Base-by-base conservation (phyloP, 2,888 invertebrate species). In the Metacarcinus magister region DNA sequence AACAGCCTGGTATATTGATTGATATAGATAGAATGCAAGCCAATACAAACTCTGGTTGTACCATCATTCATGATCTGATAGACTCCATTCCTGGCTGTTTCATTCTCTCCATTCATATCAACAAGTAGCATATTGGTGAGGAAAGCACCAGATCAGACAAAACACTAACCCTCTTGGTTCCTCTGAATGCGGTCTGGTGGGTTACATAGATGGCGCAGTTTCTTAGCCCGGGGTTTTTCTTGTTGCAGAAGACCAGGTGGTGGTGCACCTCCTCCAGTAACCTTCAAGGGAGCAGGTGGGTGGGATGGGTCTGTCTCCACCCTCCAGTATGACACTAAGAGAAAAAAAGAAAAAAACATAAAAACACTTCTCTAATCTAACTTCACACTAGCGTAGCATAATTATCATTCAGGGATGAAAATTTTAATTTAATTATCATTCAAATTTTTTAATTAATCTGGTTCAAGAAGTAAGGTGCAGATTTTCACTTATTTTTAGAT, bases 301-400 rank as follows among this genome's bases (percentile, higher is more conserved):
- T 96, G 96, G 8, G 96, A 60, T 48, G 92, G 48, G 46, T 96
- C 96, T 13, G 95, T 94, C 60, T 96, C 97, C 23, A 96, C 95
- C 67, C 96, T 93, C 97, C 96, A 97, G 67, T 97, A 97, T n/a
- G 97, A 96, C 95, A 97, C 97, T 97, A 92, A 2, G 92, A 94
- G 87, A 23, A 23, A 32, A 39, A 0, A 2, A 87, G 1, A 32
- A n/a, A 4, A 75, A 75, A 75, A 8, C 1, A 28, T 10, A 28
- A n/a, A 75, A 28, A 4, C 28, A 75, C 5, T 75, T 75, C 0
- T n/a, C 23, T 8, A 67, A 75, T 8, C 16, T 67, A 67, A 67
- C 67, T 67, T 75, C n/a, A 28, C 28, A 75, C 28, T 10, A 60
- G 60, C 10, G 0, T 60, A 60, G 19, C 60, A 60, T 10, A 19